Evolutionary conservation across 2,113 vertebrate genomes (phyloP).

Genomic region (Otis tarda): DNA sequence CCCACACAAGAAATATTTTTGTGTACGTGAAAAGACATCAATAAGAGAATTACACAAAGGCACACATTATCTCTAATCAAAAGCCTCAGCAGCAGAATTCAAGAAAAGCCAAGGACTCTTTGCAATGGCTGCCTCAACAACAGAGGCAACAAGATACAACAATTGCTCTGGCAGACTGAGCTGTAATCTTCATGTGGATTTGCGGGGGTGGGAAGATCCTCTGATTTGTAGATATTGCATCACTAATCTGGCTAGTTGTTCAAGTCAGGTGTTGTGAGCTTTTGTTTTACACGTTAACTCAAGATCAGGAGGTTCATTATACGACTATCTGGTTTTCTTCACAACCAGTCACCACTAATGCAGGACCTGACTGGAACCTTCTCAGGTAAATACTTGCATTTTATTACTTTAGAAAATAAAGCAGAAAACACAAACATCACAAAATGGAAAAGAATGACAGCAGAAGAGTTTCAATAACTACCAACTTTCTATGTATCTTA

Average conservation of each 20-base stretch:
- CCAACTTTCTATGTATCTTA: neutral
- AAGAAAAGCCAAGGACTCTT: neutral
- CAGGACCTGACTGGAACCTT: neutral
- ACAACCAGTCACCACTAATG: neutral
- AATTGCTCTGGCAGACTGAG: neutral
- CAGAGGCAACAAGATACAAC: neutral
- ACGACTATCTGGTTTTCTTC: neutral
- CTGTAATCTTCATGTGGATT: neutral
- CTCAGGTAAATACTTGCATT: neutral
- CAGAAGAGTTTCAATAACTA: neutral
- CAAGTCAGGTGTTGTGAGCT: neutral
- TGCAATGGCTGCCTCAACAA: neutral
- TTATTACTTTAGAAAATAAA: conserved; percentile 2
- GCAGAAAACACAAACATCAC: neutral
- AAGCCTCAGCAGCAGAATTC: neutral
- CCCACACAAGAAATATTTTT: neutral
- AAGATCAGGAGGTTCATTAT: neutral
- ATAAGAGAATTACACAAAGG: neutral
- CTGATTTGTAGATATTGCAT: neutral
- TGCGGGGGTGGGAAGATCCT: neutral
- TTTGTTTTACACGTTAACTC: neutral
- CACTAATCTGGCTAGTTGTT: neutral
- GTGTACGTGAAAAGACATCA: neutral
- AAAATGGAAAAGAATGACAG: neutral
- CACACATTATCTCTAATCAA: neutral